Evolutionary conservation across 2,888 invertebrate species (phyloP), one percentile per base, ranked within the genome.

Genomic region (Drepanosiphum platanoidis): DNA sequence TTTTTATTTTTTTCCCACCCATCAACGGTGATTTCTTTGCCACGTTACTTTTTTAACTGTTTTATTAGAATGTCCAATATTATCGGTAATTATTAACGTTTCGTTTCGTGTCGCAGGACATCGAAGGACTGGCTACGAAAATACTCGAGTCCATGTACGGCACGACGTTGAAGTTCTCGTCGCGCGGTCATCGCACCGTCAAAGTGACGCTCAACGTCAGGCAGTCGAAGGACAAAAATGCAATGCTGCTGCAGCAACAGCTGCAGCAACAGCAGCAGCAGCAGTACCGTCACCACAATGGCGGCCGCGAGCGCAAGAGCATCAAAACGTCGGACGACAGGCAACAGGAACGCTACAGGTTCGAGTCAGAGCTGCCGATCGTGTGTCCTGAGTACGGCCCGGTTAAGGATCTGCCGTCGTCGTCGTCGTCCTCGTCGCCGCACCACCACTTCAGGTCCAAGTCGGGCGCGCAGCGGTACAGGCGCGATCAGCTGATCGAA

Each of bases 101-200:
- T n/a, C n/a, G 8, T 34, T 18, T 46, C 34, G n/a, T 52, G 9
- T 68, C 7, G 3, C 9, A 84, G 84, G 84, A 84, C 34, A 39
- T 84, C 68, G 84, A 84, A 36, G 84, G 84, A 68, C 39, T 84
- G n/a, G 84, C 84, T 58, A 70, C 58, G 36, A 84, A 84, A 84
- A 84, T 84, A 30, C 66, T 84, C 22, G 84, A 84, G 52, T 84
- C 84, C 68, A 58, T 77, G 84, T 84, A 84, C n/a, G 84, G 68
- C 22, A 84, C 84, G 18, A 84, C 77, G 52, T 46, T 22, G 68
- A 84, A 84, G 13, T 52, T 68, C 22, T 46, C 84, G 22, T n/a
- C 75, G 3, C 52, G 15, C 3, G 77, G 84, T n/a, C 46, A 52
- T 8, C 84, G 77, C 8, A 58, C 68, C 15, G 77, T 84, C 34